Evolutionary conservation across 2,797 vertebrate species (phyloP), one percentile per base, ranked within the genome.

Genomic region (Argentina silus): DNA sequence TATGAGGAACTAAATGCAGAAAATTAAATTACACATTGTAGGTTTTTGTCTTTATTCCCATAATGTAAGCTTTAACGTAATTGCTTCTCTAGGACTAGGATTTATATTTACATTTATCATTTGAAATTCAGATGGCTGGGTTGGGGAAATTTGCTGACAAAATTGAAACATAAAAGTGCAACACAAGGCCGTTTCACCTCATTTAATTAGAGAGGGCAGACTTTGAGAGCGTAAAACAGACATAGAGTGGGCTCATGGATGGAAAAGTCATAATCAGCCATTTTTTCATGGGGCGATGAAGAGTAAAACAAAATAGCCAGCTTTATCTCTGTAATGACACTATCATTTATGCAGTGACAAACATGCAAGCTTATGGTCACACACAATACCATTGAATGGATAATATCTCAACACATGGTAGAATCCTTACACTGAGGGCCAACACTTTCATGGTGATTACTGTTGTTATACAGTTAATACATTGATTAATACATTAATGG

Each of bases 41-140:
- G 87, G 89, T 91, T 93, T 93, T 93, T 93, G 91, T 93, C 91
- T 94, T 92, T 94, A 92, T 94, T 93, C 93, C 90, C 91, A 93
- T 94, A 93, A 94, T 94, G 90, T 84, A 73, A 83, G 85, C 89
- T 92, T 92, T 94, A 93, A 94, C 94, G 91, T 87, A 93, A 95
- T 95, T 94, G 95, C 91, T 95, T 92, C 91, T 87, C 90, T 93
- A 89, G 92, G 86, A 93, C 87, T 85, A 83, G 84, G 88, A 80
- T 88, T 90, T 92, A 91, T 81, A 94, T 95, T 95, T 95, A 93
- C 89, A 95, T 94, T 94, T 94, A 93, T 93, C 92, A 95, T 97
- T 95, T 96, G 94, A 96, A 96, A 96, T 95, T 96, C 95, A 95
- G 93, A 95, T 95, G 89, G 85, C 90, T 91, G 87, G 87, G 81